phyloP scores from a whole-genome alignment of 2,797 vertebrate species.

The Triplophysa bombifrons region DNA sequence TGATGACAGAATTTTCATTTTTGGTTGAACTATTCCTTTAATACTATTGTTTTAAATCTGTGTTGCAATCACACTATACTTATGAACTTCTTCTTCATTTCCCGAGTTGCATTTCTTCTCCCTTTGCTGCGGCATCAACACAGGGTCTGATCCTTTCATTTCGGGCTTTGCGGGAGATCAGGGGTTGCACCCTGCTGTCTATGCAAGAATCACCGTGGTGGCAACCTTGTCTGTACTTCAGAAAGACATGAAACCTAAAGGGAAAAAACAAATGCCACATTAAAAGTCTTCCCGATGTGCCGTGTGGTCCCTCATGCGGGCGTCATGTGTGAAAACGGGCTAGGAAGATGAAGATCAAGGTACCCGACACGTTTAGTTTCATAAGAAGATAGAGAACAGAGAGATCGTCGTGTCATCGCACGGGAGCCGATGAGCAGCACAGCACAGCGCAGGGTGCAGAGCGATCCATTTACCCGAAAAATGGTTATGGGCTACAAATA shows the following conservation, averaged over 20 bases:
- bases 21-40: neutral
- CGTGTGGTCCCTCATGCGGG: neutral
- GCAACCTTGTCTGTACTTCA: conserved; percentile 8
- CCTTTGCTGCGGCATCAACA: conserved; percentile 2
- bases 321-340: neutral
- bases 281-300: conserved; percentile 8
- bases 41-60: neutral
- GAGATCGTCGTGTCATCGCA: conserved; percentile 20
- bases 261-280: neutral
- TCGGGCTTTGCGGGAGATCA: conserved; percentile 1
- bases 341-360: conserved; percentile 23
- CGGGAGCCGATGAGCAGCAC: conserved; percentile 60
- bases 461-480: conserved; percentile 58
- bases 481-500: conserved; percentile 58
- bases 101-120: neutral
- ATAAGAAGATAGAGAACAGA: conserved; percentile 36
- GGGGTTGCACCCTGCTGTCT: conserved; percentile 19
- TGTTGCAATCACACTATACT: neutral
- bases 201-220: neutral
- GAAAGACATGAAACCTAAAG: conserved; percentile 8
- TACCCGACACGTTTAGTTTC: conserved; percentile 12
- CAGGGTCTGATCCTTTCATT: conserved; percentile 12
- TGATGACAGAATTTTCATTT: too few species aligned
- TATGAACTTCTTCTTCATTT: conserved; percentile 12
- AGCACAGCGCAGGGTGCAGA: conserved; percentile 35